A percentile compares a stretch with the other conserved stretches of the same genome.
Conservation (phyloP, 2,797 vertebrate genomes). For the Acanthurus lineatus region DNA sequence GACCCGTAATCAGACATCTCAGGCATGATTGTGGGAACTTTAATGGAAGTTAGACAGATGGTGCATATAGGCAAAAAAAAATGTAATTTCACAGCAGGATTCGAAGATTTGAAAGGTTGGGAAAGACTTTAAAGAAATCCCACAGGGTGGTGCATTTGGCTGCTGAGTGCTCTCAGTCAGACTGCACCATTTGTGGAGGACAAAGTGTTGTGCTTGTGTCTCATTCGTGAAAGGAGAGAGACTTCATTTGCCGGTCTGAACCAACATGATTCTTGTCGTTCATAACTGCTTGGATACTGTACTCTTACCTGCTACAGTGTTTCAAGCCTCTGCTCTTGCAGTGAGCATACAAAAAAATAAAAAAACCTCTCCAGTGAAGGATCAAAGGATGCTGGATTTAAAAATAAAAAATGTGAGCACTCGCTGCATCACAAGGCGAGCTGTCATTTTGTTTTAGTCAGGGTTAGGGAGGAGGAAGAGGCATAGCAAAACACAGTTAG, state of each 20-base stretch:
- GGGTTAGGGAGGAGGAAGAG: conserved; percentile 45
- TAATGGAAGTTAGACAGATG: not conserved
- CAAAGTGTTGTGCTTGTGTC: not conserved
- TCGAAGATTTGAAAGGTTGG: not conserved
- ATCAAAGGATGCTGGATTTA: conserved; percentile 57
- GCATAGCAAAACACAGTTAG: conserved; percentile 44
- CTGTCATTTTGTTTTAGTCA: conserved; percentile 72
- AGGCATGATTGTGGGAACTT: not conserved
- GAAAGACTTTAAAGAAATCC: conserved; percentile 1
- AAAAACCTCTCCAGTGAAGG: conserved; percentile 20
- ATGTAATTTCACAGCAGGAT: not conserved
- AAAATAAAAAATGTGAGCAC: conserved; percentile 26
- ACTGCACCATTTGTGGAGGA: not conserved
- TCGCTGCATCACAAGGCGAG: conserved; percentile 51
- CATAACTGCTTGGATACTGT: not conserved
- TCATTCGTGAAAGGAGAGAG: not conserved
- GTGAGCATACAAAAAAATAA: conserved; percentile 1
- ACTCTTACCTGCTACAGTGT: conserved; percentile 23
- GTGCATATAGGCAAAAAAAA: not conserved
- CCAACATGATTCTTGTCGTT: not conserved
- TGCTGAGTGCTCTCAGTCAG: not conserved
- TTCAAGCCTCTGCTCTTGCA: conserved; percentile 19
- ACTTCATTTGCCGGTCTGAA: not conserved
- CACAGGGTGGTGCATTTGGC: not conserved
- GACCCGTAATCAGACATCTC: not conserved